Evolutionary conservation across 2,888 invertebrate species (phyloP), one percentile per base, ranked within the genome.

Genomic region (Ophion obscuratus): DNA sequence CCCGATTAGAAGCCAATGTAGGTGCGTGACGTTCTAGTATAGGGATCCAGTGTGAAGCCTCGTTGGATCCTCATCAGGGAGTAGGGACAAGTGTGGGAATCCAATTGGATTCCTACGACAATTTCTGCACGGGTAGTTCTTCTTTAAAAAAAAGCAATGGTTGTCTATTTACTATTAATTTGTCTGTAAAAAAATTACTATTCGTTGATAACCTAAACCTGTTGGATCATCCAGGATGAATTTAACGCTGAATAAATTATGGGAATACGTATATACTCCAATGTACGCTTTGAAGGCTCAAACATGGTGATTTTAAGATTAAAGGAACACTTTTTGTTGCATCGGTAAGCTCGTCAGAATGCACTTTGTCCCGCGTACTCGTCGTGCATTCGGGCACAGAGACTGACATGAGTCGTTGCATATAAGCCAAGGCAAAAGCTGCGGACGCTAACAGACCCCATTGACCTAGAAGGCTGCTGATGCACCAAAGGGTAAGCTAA

Each of bases 391-490:
- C 61, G 27, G n/a, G 68, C 67, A 47, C 10, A 2, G n/a, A 20
- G 31, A 64, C 36, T 31, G 75, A 61, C 40, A n/a, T 57, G 44
- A 62, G 27, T 61, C 44, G 68, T 68, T 9, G 6, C 14, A 44
- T 59, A 73, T 73, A 57, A 67, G 47, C 66, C 40, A 36, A 80
- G 66, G 71, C 70, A 68, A 62, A 71, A 75, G 71, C 66, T 61
- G 40, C 11, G 20, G 62, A 31, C 24, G 79, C 57, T 62, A 68
- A 62, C 57, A 71, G 64, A 73, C 71, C 66, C 84, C 81, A 71
- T 83, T 83, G 83, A 86, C 86, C 86, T 36, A 83, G 80, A 86
- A 86, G 77, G 57, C 67, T 81, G 76, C 68, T 75, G 78, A 86
- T 86, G 83, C 73, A 74, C 83, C 83, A 77, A 73, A 83, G 76